Percentiles rank a stretch among this genome's conserved stretches.
Evolutionary conservation across 2,888 invertebrate species (phyloP).

Genomic region (Chydorus sphaericus): DNA sequence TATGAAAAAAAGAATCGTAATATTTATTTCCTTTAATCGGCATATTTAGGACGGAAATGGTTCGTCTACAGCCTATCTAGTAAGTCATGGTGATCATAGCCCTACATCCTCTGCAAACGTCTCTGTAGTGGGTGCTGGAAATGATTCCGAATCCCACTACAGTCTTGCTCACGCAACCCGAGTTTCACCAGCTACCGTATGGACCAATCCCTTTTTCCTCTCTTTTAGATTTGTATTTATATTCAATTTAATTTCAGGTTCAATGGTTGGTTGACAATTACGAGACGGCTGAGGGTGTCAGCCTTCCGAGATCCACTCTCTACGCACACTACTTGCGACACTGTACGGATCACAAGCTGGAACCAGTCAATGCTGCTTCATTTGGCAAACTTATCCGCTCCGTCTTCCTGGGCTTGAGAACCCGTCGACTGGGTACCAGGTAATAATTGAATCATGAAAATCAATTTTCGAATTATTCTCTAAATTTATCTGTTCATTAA

Average conservation of each 20-base stretch:
- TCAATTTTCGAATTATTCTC: not conserved
- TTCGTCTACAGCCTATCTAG: constrained; percentile 7
- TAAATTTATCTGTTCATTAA: constrained; percentile 10
- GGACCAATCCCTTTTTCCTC: constrained; percentile 22
- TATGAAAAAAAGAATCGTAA: not conserved
- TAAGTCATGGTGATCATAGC: constrained; percentile 8
- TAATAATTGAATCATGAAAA: constrained; percentile 24
- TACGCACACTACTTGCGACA: constrained; percentile 95
- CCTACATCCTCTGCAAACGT: not conserved
- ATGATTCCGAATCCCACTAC: constrained; percentile 31
- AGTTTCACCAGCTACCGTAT: constrained; percentile 84
- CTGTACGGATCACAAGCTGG: constrained; percentile 80
- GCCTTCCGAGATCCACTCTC: constrained; percentile 81
- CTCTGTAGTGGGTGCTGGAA: constrained; percentile 33
- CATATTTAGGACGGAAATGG: constrained; percentile 11
- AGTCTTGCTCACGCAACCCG: constrained; percentile 60
- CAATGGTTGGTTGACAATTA: constrained; percentile 97
- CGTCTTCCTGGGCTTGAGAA: constrained; percentile 89
- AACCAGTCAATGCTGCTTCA: constrained; percentile 97
- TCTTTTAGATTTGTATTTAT: not conserved
- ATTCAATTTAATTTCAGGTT: constrained; percentile 36
- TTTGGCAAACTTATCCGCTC: constrained; percentile 98
- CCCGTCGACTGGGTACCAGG: constrained; percentile 86
- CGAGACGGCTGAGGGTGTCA: constrained; percentile 91
- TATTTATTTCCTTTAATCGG: not conserved